Conservation (phyloP, 2,797 vertebrate species). For the Heliangelus exortis region DNA sequence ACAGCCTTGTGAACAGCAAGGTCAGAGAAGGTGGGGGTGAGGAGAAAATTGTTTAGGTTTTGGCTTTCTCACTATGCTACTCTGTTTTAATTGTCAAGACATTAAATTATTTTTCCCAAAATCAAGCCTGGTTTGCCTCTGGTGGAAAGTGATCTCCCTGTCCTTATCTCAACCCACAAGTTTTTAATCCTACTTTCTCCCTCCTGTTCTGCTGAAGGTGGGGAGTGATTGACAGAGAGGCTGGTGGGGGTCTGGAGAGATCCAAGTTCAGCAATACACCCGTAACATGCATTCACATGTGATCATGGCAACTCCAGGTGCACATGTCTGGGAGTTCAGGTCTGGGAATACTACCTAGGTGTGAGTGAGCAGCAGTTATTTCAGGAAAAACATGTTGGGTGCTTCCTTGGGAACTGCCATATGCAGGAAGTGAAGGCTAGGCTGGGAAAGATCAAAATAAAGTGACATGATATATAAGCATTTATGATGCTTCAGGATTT, state of each 20-base stretch:
- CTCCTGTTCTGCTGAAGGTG: not conserved
- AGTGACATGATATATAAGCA: not conserved
- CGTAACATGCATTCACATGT: rapidly evolving
- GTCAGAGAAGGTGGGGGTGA: not conserved
- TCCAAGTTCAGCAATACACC: not conserved
- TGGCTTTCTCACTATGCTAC: not conserved
- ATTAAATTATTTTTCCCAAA: not conserved
- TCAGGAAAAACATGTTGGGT: not conserved
- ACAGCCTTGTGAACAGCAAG: not conserved
- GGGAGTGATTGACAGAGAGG: not conserved
- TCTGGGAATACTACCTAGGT: not conserved
- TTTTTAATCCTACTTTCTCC: not conserved
- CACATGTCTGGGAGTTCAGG: rapidly evolving
- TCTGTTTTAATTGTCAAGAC: not conserved
- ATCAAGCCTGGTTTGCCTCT: not conserved
- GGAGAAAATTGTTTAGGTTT: not conserved
- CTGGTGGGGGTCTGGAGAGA: not conserved
- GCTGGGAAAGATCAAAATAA: not conserved
- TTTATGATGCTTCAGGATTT: not conserved
- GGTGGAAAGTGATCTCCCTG: not conserved
- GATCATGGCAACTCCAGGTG: not conserved
- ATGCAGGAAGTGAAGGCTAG: not conserved
- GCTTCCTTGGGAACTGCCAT: not conserved
- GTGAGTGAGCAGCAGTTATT: not conserved
- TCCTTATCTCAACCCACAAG: not conserved